Conservation (phyloP, 2,797 vertebrate species). For the Centropyge bicolor region DNA sequence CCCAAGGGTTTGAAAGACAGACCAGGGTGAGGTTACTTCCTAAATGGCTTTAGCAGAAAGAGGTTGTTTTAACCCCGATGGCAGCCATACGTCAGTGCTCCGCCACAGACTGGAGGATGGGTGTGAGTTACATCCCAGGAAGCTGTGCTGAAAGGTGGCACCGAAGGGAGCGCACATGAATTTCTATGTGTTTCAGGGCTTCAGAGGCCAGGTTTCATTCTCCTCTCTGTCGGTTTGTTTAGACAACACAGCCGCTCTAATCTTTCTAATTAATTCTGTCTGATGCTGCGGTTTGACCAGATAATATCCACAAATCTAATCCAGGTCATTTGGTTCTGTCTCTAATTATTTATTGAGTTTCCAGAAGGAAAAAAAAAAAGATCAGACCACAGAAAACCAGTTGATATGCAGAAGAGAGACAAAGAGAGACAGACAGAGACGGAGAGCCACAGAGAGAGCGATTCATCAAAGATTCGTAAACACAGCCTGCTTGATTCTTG, state of each 20-base stretch:
- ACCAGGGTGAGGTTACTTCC: conserved; percentile 64
- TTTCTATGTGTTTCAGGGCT: conserved; percentile 26
- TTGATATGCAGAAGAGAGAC: conserved; percentile 64
- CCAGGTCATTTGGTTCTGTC: conserved; percentile 70
- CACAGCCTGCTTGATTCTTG: conserved; percentile 43
- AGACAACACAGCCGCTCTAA: conserved; percentile 73
- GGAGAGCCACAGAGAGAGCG: conserved; percentile 27
- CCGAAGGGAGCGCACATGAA: conserved; percentile 1
- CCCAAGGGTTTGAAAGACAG: conserved; percentile 62
- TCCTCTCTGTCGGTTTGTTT: conserved; percentile 52
- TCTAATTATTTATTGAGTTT: conserved; percentile 83
- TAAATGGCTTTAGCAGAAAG: conserved; percentile 69
- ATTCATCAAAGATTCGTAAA: conserved; percentile 67
- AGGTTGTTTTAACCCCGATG: conserved; percentile 48
- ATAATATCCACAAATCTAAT: conserved; percentile 77
- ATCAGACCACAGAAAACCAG: conserved; percentile 56
- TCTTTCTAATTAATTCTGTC: conserved; percentile 78
- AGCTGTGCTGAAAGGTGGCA: conserved; percentile 54
- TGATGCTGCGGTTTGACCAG: conserved; percentile 64
- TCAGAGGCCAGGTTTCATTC: conserved; percentile 30
- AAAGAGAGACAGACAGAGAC: conserved; percentile 44
- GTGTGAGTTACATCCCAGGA: conserved; percentile 61
- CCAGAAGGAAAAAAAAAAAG: conserved; percentile 11
- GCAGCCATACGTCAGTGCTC: conserved; percentile 49
- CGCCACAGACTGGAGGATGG: conserved; percentile 37